Evolutionary conservation across 2,113 vertebrate genomes (phyloP), one percentile per base, ranked within the genome.

Genomic region (Callipepla californica): DNA sequence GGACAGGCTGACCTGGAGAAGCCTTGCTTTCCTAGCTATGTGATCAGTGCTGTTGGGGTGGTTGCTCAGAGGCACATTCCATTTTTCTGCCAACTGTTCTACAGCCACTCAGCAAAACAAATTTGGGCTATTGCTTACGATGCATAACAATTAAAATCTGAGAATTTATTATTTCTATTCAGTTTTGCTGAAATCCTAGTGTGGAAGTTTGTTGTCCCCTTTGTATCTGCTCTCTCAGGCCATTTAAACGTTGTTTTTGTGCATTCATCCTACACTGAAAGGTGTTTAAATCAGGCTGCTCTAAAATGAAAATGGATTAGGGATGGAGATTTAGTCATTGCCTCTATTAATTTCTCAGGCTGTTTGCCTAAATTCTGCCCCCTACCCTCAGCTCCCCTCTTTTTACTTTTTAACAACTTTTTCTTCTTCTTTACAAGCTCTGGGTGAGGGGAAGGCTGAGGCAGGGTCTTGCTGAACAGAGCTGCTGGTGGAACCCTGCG

Each of bases 271-370:
- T 61, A 34, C 47, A 53, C 17, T 21, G 13, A 53, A 80, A 63
- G 44, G 32, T 82, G 38, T 90, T 82, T 86, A 95, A 96, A 89
- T 72, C 45, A 86, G 58, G 38, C n/a, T 68, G 85, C 28, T 91
- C 36, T 96, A 67, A 80, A n/a, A 75, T 93, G 80, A 93, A 95
- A 93, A 92, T 47, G 42, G 45, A 78, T 95, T 96, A 91, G 78
- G 38, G 50, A 87, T 50, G 58, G 66, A 80, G 82, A 85, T 62
- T 88, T 95, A 89, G 92, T 97, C 67, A 93, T 73, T 74, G 57
- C 40, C 50, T 95, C 55, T 81, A 40, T 80, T 95, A 94, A 96
- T 95, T 90, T 88, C 61, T 72, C 80, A 68, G 2, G 5, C 50
- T 90, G 44, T 89, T 96, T 92, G 75, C 82, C 91, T 91, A 36